Evolutionary conservation across 1,140 invertebrate genomes (phyloP).

Genomic region (Camponotus vicinus): DNA sequence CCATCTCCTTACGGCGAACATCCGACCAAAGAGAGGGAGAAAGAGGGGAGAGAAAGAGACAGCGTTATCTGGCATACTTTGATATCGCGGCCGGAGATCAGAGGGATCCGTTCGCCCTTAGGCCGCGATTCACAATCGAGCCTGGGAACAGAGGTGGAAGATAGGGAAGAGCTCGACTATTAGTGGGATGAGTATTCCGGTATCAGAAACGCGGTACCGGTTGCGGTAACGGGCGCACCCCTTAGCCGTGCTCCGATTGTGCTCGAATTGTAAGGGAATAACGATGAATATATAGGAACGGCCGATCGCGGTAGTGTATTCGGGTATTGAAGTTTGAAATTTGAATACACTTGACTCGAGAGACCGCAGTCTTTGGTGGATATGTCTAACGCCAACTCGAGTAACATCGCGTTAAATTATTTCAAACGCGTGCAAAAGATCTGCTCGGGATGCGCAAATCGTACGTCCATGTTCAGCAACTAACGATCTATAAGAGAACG

Average conservation of each 20-base stretch:
- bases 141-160: conserved; percentile 55
- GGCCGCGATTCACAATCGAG: conserved; percentile 61
- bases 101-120: conserved; percentile 59
- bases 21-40: conserved; percentile 3
- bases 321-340: conserved; percentile 36
- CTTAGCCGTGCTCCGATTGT: conserved; percentile 57
- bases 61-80: conserved; percentile 59
- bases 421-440: background rate
- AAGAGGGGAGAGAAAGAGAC: conserved; percentile 27
- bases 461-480: background rate
- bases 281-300: conserved; percentile 50
- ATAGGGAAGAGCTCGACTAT: conserved; percentile 57
- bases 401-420: conserved; percentile 2
- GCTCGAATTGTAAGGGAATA: conserved; percentile 60
- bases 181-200: conserved; percentile 63
- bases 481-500: background rate
- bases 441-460: background rate
- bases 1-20: conserved; percentile 43
- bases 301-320: conserved; percentile 19
- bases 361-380: conserved; percentile 24
- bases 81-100: conserved; percentile 55
- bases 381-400: background rate
- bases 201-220: conserved; percentile 59
- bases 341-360: conserved; percentile 44
- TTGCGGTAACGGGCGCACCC: conserved; percentile 55